Conservation (phyloP, 2,888 invertebrate genomes). For the Calameuta pallipes region DNA sequence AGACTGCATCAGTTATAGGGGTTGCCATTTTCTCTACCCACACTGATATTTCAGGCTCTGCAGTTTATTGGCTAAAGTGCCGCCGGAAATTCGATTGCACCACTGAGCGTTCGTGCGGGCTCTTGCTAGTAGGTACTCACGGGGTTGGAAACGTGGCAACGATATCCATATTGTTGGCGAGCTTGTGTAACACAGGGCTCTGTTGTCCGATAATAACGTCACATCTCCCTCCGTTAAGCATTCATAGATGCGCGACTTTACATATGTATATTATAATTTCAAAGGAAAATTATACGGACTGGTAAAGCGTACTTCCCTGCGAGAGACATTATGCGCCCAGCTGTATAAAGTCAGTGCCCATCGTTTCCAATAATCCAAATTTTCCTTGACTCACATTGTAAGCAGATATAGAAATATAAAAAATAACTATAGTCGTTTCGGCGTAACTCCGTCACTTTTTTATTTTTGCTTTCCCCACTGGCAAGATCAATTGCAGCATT, state of each 20-base stretch:
- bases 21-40: neutral
- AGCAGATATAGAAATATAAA: neutral
- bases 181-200: neutral
- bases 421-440: neutral
- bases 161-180: neutral
- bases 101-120: neutral
- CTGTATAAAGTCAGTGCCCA: neutral
- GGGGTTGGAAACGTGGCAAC: neutral
- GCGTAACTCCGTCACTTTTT: neutral
- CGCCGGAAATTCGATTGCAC: slow-evolving; percentile 5
- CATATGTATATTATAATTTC: slow-evolving; percentile 18
- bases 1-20: neutral
- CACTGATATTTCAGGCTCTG: neutral
- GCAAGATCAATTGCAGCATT: too few relatives aligned
- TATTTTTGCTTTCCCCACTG: too few relatives aligned
- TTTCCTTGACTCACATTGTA: neutral
- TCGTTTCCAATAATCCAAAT: neutral
- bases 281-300: slow-evolving; percentile 14
- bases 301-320: neutral
- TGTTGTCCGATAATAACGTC: neutral
- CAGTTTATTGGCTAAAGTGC: neutral
- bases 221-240: slow-evolving; percentile 6
- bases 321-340: neutral
- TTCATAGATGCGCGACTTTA: slow-evolving; percentile 15
- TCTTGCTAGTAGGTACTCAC: neutral